Conservation (phyloP, 1,140 invertebrate genomes). For the Brachionus plicatilis region DNA sequence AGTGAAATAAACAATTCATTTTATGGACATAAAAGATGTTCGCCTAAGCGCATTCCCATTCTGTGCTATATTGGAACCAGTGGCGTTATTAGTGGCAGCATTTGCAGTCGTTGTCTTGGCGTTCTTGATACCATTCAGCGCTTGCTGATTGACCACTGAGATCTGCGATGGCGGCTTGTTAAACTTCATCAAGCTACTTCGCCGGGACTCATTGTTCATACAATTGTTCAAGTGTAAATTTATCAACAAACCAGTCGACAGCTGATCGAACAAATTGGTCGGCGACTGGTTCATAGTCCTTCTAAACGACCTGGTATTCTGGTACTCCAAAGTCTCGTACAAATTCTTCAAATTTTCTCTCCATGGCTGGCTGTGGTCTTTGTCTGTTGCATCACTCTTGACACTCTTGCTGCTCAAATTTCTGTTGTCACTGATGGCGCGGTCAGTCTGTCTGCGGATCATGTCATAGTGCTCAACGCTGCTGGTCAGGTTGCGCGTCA, state of each 20-base stretch:
- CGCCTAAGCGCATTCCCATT: neutral
- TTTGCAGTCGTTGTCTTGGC: neutral
- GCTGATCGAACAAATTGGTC: conserved; percentile 9
- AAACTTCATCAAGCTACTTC: neutral
- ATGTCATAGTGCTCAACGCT: neutral
- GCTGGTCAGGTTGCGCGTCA: neutral
- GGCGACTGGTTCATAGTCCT: neutral
- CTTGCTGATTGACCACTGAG: neutral
- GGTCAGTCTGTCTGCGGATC: neutral
- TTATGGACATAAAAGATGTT: neutral
- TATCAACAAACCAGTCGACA: neutral
- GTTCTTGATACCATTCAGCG: neutral
- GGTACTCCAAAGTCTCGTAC: conserved; percentile 7
- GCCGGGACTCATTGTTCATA: neutral
- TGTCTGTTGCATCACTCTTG: neutral
- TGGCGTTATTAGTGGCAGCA: neutral
- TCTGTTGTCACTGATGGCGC: neutral
- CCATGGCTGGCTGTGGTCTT: neutral
- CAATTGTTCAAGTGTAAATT: conserved; percentile 23
- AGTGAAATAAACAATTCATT: neutral
- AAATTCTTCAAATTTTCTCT: conserved; percentile 16
- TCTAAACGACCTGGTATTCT: conserved; percentile 6
- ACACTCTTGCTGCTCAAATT: neutral
- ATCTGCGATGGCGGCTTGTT: neutral
- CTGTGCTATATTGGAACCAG: neutral